Percentiles rank a stretch among this genome's conserved stretches.
Evolutionary conservation across 2,113 vertebrate genomes (phyloP).

Genomic region (Lophius piscatorius): DNA sequence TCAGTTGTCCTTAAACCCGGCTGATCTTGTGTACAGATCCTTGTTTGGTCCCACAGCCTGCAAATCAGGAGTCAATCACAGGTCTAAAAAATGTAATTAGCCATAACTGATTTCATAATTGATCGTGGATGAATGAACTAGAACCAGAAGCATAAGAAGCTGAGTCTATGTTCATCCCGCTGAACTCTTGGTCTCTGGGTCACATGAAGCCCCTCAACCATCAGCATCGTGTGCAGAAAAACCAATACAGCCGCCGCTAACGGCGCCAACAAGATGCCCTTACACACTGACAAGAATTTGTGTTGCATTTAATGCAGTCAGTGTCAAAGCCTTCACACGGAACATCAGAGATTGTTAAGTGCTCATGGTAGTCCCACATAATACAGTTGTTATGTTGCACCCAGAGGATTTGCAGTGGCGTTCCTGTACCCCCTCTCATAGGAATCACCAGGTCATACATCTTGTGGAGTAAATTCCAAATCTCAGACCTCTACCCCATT

Average conservation of each 20-base stretch:
- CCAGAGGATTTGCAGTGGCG: constrained; percentile 65
- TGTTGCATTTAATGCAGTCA: constrained; percentile 57
- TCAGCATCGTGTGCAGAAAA: constrained; percentile 22
- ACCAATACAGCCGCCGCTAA: constrained; percentile 12
- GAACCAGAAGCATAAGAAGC: too few species aligned
- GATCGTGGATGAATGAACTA: neutral
- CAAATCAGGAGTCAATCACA: accelerated
- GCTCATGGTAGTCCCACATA: constrained; percentile 57
- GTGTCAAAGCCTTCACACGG: constrained; percentile 56
- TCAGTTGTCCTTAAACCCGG: neutral
- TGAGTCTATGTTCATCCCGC: constrained; percentile 18
- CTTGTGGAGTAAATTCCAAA: constrained; percentile 76
- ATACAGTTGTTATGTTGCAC: constrained; percentile 61
- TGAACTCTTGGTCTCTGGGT: constrained; percentile 43
- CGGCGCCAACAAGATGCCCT: constrained; percentile 40
- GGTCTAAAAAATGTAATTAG: neutral
- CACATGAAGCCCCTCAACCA: constrained; percentile 14
- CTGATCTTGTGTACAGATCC: too few species aligned
- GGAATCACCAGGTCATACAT: constrained; percentile 74
- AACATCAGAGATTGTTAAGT: constrained; percentile 57
- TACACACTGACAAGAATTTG: constrained; percentile 45
- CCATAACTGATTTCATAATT: neutral
- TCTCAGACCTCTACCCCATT: constrained; percentile 75
- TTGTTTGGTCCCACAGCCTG: neutral
- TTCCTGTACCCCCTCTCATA: constrained; percentile 58